phyloP scores from a whole-genome alignment of 2,888 invertebrate species.

The Melangyna quadrimaculata region DNA sequence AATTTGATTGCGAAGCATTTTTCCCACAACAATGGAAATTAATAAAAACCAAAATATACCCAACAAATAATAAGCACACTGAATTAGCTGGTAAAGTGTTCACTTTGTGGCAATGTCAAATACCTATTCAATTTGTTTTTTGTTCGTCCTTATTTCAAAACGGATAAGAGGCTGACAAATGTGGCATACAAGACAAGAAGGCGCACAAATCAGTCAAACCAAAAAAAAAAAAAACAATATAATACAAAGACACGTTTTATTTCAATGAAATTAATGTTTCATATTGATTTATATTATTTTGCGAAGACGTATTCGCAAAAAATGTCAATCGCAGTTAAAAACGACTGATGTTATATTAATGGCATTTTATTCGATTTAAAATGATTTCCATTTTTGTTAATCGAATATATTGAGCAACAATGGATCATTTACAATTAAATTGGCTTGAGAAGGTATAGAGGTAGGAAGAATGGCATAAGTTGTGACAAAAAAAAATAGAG shows the following conservation, averaged over 20 bases:
- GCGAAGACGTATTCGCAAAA: not conserved
- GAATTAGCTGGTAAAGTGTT: constrained; percentile 36
- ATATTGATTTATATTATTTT: not conserved
- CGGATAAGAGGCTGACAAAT: not conserved
- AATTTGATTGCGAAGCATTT: constrained; percentile 30
- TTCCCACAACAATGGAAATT: not conserved
- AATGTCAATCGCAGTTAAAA: constrained; percentile 12
- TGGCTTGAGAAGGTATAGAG: not conserved
- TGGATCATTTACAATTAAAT: constrained; percentile 1
- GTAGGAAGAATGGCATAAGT: too few relatives aligned
- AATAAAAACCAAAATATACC: not conserved
- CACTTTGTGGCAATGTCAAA: constrained; percentile 26
- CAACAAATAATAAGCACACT: not conserved
- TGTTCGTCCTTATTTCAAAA: not conserved
- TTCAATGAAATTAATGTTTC: constrained; percentile 33
- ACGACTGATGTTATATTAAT: not conserved
- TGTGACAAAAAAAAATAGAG: too few relatives aligned
- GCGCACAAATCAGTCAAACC: not conserved
- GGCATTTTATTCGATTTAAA: constrained; percentile 20
- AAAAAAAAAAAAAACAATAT: too few relatives aligned
- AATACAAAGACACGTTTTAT: constrained; percentile 32
- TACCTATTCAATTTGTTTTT: not conserved
- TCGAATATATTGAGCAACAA: not conserved
- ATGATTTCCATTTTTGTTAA: not conserved
- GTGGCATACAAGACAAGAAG: not conserved